Percentiles rank a stretch among this genome's conserved stretches.
Conservation (phyloP, 1,140 invertebrate genomes). For the Alviniconcha marisindica region DNA sequence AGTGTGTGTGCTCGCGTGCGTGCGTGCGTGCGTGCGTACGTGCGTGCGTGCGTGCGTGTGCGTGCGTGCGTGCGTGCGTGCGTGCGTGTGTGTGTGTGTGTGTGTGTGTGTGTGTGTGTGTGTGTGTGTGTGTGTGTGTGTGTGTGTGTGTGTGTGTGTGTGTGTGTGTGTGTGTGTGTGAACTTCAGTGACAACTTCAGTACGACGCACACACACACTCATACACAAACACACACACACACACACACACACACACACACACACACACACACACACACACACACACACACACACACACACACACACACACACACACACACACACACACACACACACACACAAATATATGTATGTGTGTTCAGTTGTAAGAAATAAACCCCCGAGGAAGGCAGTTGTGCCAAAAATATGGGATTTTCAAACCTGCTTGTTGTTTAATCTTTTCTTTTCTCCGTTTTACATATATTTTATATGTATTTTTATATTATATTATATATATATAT, state of each 20-base stretch:
- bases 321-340: not conserved
- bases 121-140: not conserved
- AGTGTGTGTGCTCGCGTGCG: too few relatives aligned
- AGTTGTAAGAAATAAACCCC: too few relatives aligned
- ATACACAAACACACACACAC: conserved; percentile 19
- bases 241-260: not conserved
- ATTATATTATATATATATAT: too few relatives aligned
- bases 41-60: not conserved
- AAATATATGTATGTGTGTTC: too few relatives aligned
- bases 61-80: not conserved
- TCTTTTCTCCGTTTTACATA: too few relatives aligned
- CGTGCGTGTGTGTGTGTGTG: not conserved
- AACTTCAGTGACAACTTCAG: not conserved
- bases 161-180: too few relatives aligned
- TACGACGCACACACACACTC: not conserved
- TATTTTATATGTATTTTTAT: too few relatives aligned
- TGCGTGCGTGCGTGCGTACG: not conserved
- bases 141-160: not conserved
- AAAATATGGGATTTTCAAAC: too few relatives aligned
- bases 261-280: conserved; percentile 6
- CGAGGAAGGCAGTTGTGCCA: too few relatives aligned
- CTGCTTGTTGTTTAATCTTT: too few relatives aligned
- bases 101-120: not conserved
- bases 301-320: not conserved
- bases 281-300: not conserved